These are phyloP conservation scores for Telmatherina bonti DNA, from an alignment of 2,797 vertebrate species.

Conservation along the genomic window DNA sequence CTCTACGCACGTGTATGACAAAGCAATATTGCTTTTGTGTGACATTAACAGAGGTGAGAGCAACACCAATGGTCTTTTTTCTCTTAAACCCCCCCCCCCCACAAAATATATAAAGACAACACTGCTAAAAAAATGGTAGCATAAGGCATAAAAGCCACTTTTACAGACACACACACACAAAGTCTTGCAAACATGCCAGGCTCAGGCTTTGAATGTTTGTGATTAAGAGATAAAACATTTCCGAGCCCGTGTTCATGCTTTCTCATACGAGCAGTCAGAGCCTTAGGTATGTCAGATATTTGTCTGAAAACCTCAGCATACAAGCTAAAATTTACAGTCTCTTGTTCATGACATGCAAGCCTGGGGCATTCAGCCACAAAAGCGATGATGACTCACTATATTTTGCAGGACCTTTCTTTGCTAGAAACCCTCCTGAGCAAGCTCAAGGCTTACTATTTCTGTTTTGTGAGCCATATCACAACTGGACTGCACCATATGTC, in stretches of 20 bases:
- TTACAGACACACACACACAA: no score
- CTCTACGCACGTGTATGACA: background rate
- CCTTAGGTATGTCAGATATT: no score
- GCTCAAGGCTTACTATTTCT: slow-evolving; percentile 7
- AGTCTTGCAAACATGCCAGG: no score
- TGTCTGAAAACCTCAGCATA: slow-evolving; percentile 19
- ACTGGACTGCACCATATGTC: slow-evolving; percentile 46
- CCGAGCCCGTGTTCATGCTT: no score
- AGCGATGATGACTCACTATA: slow-evolving; percentile 33
- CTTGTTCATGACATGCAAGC: slow-evolving; percentile 25
- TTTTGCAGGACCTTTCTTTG: slow-evolving; percentile 24
- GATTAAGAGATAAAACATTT: no score
- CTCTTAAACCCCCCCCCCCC: no score
- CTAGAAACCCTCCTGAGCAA: slow-evolving; percentile 34
- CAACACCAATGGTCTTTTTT: background rate
- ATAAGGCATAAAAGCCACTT: slow-evolving; percentile 2
- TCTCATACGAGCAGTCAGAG: no score
- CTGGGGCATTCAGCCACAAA: slow-evolving; percentile 30
- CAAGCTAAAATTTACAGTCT: slow-evolving; percentile 14
- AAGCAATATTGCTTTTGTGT: slow-evolving; percentile 17
- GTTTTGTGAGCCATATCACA: slow-evolving; percentile 23
- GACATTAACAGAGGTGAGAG: slow-evolving; percentile 16
- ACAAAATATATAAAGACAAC: no score
- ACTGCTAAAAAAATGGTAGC: no score
- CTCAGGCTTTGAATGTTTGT: no score